Evolutionary conservation across 2,888 invertebrate species (phyloP).

Genomic region (Watsonalla binaria): DNA sequence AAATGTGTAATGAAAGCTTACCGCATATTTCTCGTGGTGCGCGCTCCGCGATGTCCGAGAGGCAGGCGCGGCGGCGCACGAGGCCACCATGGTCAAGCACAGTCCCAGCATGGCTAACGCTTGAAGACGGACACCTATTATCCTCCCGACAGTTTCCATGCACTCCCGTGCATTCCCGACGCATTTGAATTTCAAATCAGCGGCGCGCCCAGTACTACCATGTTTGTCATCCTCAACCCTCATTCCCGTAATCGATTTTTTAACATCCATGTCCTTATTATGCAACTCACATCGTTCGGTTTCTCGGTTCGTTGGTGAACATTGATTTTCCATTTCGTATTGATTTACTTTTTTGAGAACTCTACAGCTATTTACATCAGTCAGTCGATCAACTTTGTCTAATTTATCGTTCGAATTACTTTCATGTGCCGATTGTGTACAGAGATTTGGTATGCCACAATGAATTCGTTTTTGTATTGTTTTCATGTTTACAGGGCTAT

Average conservation of each 20-base stretch:
- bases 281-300: conserved; percentile 42
- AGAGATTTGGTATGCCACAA: conserved; percentile 32
- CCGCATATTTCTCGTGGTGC: conserved; percentile 52
- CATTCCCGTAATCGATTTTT: conserved; percentile 59
- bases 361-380: conserved; percentile 68
- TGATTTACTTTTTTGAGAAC: conserved; percentile 47
- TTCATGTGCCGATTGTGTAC: conserved; percentile 39
- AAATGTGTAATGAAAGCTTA: conserved; percentile 34
- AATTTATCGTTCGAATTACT: conserved; percentile 65
- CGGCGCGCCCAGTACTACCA: conserved; percentile 53
- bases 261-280: conserved; percentile 57
- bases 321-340: conserved; percentile 46
- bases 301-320: conserved; percentile 32
- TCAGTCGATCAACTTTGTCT: conserved; percentile 52
- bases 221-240: conserved; percentile 54
- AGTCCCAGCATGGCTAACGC: conserved; percentile 47
- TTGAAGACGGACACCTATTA: conserved; percentile 56
- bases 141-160: conserved; percentile 52
- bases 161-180: conserved; percentile 46
- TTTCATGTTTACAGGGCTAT: conserved; percentile 4
- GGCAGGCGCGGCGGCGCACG: conserved; percentile 52
- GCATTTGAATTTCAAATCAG: conserved; percentile 69
- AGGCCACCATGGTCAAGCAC: conserved; percentile 51
- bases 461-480: conserved; percentile 22
- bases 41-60: conserved; percentile 44